A percentile compares a stretch with the other conserved stretches of the same genome.
Evolutionary conservation across 2,113 vertebrate species (phyloP).

Genomic region (Zeus faber): DNA sequence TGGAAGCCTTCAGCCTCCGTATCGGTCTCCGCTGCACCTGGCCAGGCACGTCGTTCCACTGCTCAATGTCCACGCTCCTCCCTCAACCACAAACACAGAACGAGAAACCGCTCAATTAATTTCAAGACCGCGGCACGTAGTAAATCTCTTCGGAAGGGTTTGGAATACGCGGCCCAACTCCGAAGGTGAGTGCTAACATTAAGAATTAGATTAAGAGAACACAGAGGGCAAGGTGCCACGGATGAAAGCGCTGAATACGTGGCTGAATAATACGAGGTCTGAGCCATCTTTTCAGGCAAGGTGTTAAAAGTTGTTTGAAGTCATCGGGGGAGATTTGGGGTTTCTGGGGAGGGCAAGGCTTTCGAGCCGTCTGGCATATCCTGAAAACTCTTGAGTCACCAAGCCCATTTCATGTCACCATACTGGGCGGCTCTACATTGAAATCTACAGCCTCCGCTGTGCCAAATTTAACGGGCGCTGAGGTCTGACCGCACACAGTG

Average conservation of each 20-base stretch:
- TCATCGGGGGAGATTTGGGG: neutral
- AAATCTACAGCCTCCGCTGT: slow-evolving; percentile 2
- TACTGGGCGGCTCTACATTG: slow-evolving; percentile 25
- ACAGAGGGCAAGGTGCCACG: slow-evolving; percentile 26
- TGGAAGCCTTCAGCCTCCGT: slow-evolving; percentile 26
- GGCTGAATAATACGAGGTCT: slow-evolving; percentile 48
- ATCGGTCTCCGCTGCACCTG: slow-evolving; percentile 44
- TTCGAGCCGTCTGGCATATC: slow-evolving; percentile 19
- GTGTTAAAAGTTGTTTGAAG: too few species aligned
- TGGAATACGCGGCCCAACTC: slow-evolving; percentile 27
- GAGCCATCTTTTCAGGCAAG: neutral
- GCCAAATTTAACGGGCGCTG: slow-evolving; percentile 38
- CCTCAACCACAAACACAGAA: slow-evolving; percentile 47
- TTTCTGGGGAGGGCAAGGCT: slow-evolving; percentile 25
- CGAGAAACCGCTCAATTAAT: slow-evolving; percentile 50
- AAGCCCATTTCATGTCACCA: slow-evolving; percentile 16
- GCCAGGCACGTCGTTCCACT: slow-evolving; percentile 41
- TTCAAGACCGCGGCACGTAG: slow-evolving; percentile 58
- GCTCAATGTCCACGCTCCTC: slow-evolving; percentile 40
- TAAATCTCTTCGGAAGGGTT: slow-evolving; percentile 42
- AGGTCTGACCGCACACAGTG: neutral
- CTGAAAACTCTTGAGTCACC: slow-evolving; percentile 18
- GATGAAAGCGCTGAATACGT: slow-evolving; percentile 44
- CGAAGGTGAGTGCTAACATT: slow-evolving; percentile 61
- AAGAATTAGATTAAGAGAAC: slow-evolving; percentile 37